These are phyloP conservation scores for Spinibarbus caldwelli DNA, from an alignment of 2,797 vertebrate genomes.

Conservation along the genomic window DNA sequence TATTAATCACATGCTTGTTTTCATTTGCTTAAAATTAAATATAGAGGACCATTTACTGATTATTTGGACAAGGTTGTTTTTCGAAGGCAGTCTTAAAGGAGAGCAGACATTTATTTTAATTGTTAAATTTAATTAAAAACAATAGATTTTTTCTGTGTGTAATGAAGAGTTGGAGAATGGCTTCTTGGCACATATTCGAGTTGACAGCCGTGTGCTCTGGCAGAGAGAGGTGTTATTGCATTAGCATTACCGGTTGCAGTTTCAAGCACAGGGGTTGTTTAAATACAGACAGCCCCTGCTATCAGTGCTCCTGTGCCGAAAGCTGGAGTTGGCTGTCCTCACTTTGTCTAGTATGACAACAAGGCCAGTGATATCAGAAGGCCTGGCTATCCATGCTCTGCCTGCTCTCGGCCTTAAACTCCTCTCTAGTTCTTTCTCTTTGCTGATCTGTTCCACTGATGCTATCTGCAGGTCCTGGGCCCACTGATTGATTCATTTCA, in stretches of 20 bases:
- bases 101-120: neutral
- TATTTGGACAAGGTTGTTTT: neutral
- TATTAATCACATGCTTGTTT: neutral
- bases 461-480: slow-evolving; percentile 68
- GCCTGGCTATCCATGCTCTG: neutral
- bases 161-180: neutral
- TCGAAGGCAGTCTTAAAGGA: neutral
- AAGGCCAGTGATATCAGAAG: slow-evolving; percentile 7
- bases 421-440: slow-evolving; percentile 31
- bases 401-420: slow-evolving; percentile 3
- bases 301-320: neutral
- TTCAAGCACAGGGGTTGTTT: neutral
- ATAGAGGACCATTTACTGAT: neutral
- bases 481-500: slow-evolving; percentile 85
- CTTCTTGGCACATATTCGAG: slow-evolving; percentile 1
- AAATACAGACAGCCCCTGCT: slow-evolving; percentile 8
- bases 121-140: neutral
- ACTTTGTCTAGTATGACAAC: neutral
- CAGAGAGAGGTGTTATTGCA: slow-evolving; percentile 17
- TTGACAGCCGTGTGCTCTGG: slow-evolving; percentile 29
- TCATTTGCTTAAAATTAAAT: neutral
- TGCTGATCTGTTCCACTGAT: slow-evolving; percentile 55
- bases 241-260: slow-evolving; percentile 9
- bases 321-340: slow-evolving; percentile 6
- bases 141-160: neutral